phyloP scores from a whole-genome alignment of 2,113 vertebrate species.

The Pseudorasbora parva region DNA sequence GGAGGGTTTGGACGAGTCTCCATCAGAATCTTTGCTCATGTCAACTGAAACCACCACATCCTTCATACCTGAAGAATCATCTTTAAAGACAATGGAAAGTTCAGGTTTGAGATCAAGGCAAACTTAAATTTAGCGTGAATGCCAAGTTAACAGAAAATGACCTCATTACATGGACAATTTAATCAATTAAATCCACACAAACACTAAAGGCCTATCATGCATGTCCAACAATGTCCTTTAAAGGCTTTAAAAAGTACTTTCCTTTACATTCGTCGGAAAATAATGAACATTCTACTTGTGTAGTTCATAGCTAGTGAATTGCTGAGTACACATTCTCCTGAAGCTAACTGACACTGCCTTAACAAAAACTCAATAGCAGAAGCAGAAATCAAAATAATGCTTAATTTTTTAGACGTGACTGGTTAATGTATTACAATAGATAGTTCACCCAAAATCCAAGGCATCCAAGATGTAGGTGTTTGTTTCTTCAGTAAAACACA shows the following conservation, averaged over 20 bases:
- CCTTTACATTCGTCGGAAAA: neutral
- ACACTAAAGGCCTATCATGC: neutral
- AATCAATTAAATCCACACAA: conserved; percentile 6
- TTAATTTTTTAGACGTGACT: neutral
- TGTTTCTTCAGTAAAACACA: too few species aligned
- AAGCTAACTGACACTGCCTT: neutral
- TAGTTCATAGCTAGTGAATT: neutral
- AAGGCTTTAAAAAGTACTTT: neutral
- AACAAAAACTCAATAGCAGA: neutral
- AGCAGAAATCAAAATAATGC: neutral
- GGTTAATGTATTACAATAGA: neutral
- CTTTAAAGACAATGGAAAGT: conserved; percentile 54
- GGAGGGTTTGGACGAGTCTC: conserved; percentile 84
- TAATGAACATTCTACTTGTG: neutral
- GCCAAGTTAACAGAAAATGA: neutral
- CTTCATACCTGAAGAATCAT: conserved; percentile 89
- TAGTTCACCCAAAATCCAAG: too few species aligned
- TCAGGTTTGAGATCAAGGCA: neutral
- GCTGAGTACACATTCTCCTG: neutral
- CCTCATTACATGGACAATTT: conserved; percentile 37
- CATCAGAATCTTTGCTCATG: conserved; percentile 89
- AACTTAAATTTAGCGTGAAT: neutral
- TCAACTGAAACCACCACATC: conserved; percentile 94
- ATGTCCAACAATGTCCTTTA: neutral
- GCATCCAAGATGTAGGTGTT: too few species aligned